A percentile compares a stretch with the other conserved stretches of the same genome.
phyloP scores from a whole-genome alignment of 2,113 vertebrate genomes.

The Drymodes brunneopygia region DNA sequence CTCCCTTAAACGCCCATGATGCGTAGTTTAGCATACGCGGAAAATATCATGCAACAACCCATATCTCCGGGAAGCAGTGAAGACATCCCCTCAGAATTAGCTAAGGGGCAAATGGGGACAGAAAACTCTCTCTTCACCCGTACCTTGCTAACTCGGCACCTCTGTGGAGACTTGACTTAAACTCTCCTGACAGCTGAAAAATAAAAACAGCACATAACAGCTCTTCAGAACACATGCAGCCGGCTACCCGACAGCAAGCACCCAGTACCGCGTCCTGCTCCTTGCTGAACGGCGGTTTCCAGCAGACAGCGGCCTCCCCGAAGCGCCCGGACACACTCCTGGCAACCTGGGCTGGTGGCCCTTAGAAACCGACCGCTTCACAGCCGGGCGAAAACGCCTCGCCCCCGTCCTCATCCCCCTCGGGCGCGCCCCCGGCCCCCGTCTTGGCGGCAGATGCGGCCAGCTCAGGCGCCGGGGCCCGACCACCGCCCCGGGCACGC shows the following conservation, averaged over 20 bases:
- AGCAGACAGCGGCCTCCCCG: not conserved
- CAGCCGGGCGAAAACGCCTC: not conserved
- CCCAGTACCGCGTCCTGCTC: not conserved
- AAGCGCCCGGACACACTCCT: rapidly evolving
- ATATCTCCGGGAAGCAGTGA: not conserved
- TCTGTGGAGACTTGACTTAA: not conserved
- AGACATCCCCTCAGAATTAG: not conserved
- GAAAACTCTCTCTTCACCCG: not conserved
- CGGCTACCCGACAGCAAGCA: not conserved
- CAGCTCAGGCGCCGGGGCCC: not conserved
- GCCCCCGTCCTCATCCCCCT: not conserved
- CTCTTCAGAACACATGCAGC: not conserved
- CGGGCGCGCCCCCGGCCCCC: no score
- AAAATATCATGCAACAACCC: not conserved
- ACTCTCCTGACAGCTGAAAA: not conserved
- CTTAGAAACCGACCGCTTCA: not conserved
- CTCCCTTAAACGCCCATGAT: not conserved
- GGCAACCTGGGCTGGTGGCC: not conserved
- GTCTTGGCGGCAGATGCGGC: not conserved
- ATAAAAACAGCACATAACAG: rapidly evolving
- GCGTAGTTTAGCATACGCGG: not conserved
- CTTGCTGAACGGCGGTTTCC: not conserved
- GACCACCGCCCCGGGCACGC: not conserved
- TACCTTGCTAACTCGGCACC: not conserved
- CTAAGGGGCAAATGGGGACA: not conserved